Base-by-base conservation (phyloP, 2,113 vertebrate genomes). In the Lepus americanus region DNA sequence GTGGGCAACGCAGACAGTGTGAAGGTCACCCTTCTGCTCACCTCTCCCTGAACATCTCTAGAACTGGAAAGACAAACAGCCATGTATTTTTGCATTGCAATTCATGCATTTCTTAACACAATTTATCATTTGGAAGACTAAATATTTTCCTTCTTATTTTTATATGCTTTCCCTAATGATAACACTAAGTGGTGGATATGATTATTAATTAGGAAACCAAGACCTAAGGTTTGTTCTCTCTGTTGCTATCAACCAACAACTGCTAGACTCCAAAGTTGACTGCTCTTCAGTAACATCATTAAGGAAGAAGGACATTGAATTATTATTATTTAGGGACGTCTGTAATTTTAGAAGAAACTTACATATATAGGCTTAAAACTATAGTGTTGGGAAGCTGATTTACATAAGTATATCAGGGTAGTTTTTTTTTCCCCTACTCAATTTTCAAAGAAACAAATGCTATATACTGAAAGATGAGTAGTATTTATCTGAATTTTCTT, bases 381-480 rank as follows among this genome's bases (percentile, higher is more conserved):
- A 80, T 13, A 51, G 25, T 66, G 25, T 39, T 59, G 66, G 44
- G 31, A 77, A 53, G 33, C 12, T 83, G 33, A 51, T 67, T 76
- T 66, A 33, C 44, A 13, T 51, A 69, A 70, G 49, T 53, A 27
- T 87, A 73, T 49, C 64, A 64, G n/a, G 25, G 17, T 51, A 16
- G 20, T 31, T 64, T 95, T 76, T 25, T 63, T 95, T 76, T 25
- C 81, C 64, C 11, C 25, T n/a, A 31, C 8, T 87, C 4, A 67
- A 44, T 49, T 88, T 92, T 66, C 55, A 92, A 53, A 59, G 74
- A 88, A 88, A 94, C 7, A n/a, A 79, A 89, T 92, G 93, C n/a
- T 77, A 66, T 29, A 4, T 66, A 55, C 10, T 92, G 22, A 29
- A 92, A 88, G 44, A 25, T n/a, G 9, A 76, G 22, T 9, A 77